Evolutionary conservation across 2,888 invertebrate genomes (phyloP).

Genomic region (Cosmopolites sordidus): DNA sequence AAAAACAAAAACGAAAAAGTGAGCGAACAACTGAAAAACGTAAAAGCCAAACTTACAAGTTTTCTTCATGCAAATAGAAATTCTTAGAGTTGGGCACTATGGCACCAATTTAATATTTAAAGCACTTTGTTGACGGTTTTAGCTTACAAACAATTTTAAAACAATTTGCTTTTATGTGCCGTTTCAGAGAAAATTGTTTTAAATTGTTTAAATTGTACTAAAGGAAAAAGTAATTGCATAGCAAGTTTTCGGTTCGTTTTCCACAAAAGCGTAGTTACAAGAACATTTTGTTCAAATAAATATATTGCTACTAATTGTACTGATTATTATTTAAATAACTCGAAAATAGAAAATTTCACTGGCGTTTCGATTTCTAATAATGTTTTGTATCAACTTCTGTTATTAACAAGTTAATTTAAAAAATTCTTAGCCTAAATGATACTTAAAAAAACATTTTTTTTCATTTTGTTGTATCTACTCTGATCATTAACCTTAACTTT

Average conservation of each 20-base stretch:
- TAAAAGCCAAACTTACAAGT: slow-evolving; percentile 13
- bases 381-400: too few relatives aligned
- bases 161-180: slow-evolving; percentile 13
- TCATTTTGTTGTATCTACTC: too few relatives aligned
- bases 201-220: slow-evolving; percentile 16
- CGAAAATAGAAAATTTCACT: too few relatives aligned
- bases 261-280: not conserved
- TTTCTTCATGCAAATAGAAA: slow-evolving; percentile 19
- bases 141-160: slow-evolving; percentile 4
- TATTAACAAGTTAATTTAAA: too few relatives aligned
- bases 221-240: slow-evolving; percentile 11
- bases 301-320: too few relatives aligned
- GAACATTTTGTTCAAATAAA: not conserved
- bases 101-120: slow-evolving; percentile 12
- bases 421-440: too few relatives aligned
- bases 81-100: slow-evolving; percentile 8
- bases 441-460: too few relatives aligned
- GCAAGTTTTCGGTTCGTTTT: not conserved
- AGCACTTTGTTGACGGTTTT: slow-evolving; percentile 6
- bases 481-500: too few relatives aligned
- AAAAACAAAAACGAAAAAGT: not conserved
- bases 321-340: too few relatives aligned
- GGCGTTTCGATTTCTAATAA: too few relatives aligned
- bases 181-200: slow-evolving; percentile 13
- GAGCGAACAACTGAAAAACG: slow-evolving; percentile 8